Percentiles rank a stretch among this genome's conserved stretches.
phyloP scores from a whole-genome alignment of 2,113 vertebrate genomes.

The Chroicocephalus ridibundus region DNA sequence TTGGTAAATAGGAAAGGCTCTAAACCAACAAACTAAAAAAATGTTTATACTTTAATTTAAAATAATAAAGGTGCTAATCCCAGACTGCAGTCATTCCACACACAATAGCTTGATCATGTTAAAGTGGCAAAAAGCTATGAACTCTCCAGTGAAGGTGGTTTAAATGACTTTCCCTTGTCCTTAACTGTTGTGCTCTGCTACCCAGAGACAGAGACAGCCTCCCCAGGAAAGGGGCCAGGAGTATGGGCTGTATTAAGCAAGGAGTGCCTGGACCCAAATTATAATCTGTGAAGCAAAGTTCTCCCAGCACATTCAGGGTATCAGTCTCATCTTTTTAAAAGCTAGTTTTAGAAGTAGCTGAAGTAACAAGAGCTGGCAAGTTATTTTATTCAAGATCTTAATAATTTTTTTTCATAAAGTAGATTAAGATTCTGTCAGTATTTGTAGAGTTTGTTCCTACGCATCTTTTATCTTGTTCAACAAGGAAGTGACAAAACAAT shows the following conservation, averaged over 20 bases:
- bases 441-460: not conserved
- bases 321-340: not conserved
- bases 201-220: not conserved
- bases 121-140: not conserved
- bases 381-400: not conserved
- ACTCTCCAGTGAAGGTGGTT: not conserved
- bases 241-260: not conserved
- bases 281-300: not conserved
- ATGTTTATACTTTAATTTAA: not conserved
- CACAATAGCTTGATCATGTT: not conserved
- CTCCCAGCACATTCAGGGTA: not conserved
- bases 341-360: not conserved
- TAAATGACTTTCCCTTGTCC: not conserved
- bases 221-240: not conserved
- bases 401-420: not conserved
- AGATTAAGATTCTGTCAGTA: not conserved
- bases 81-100: not conserved
- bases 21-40: not conserved
- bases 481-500: not conserved
- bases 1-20: not conserved
- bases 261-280: not conserved
- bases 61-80: not conserved
- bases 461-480: not conserved
- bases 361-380: not conserved
- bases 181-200: not conserved